Conservation (phyloP, 2,113 vertebrate genomes). For the Pyrgilauda ruficollis region DNA sequence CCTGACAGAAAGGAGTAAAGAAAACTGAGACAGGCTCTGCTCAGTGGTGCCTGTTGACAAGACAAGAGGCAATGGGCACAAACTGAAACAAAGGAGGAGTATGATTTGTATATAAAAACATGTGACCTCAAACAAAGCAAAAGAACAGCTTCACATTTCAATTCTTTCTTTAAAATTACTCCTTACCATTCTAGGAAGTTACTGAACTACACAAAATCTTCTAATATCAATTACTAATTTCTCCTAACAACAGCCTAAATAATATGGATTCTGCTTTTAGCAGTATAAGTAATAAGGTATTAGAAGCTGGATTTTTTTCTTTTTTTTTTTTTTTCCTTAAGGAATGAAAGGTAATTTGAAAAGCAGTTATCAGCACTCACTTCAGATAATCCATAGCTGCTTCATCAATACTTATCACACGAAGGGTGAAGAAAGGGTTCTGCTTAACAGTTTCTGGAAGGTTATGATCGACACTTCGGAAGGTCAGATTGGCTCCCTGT, state of each 20-base stretch:
- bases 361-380: constrained; percentile 63
- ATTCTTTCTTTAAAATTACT: background rate
- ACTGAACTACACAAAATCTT: background rate
- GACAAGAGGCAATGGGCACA: background rate
- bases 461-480: constrained; percentile 72
- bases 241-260: background rate
- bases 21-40: background rate
- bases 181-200: background rate
- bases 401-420: constrained; percentile 77
- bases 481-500: constrained; percentile 81
- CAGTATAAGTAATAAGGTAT: background rate
- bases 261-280: background rate
- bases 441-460: constrained; percentile 77
- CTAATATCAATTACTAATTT: background rate
- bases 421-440: constrained; percentile 68
- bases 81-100: background rate
- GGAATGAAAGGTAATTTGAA: background rate
- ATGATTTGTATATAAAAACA: background rate
- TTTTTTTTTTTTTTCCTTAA: background rate
- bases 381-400: constrained; percentile 68
- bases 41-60: background rate
- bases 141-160: background rate
- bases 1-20: background rate
- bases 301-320: background rate
- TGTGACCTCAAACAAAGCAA: background rate